Evolutionary conservation across 2,888 invertebrate species (phyloP), one percentile per base, ranked within the genome.

Genomic region (Spialia ferax): DNA sequence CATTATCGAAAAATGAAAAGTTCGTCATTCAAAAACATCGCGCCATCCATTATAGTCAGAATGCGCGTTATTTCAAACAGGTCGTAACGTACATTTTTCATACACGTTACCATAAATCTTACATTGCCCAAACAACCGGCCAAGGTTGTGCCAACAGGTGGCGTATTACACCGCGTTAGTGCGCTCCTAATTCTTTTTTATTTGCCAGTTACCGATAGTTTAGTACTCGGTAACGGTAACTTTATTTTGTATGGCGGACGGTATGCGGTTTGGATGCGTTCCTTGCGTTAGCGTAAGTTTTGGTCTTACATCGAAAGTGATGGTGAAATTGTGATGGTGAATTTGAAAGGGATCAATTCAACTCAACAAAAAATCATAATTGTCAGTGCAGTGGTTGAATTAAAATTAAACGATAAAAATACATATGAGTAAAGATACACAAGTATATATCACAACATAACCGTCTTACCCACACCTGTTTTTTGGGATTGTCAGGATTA

Each of bases 141-240:
- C 64, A 38, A 56, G 64, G 64, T 48, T 65, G 50, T 11, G 66
- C 45, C 68, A 66, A 70, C 71, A 71, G 71, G 71, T 71, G 71
- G 71, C 66, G 55, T 56, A 52, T 54, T 65, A 63, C 57, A 69
- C 60, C 63, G 55, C 20, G 56, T 71, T 64, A 71, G 64, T 65
- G 63, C 65, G 20, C 66, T 69, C 20, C 57, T 60, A 70, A 69
- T 60, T 69, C 60, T 68, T 70, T 67, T 68, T 62, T 52, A 52
- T 62, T 62, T 52, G 62, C 52, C 52, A 18, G 61, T 38, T 62
- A 18, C 62, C 52, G 35, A 62, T 52, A 62, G 22, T 52, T 62
- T 52, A 52, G 4, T 29, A 18, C n/a, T 0, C 29, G 55, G 55
- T 55, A 29, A 0, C 29, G 55, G 55, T 55, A 29, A 55, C 55